Conservation (phyloP, 2,888 invertebrate genomes). For the Lamellibrachia columna region DNA sequence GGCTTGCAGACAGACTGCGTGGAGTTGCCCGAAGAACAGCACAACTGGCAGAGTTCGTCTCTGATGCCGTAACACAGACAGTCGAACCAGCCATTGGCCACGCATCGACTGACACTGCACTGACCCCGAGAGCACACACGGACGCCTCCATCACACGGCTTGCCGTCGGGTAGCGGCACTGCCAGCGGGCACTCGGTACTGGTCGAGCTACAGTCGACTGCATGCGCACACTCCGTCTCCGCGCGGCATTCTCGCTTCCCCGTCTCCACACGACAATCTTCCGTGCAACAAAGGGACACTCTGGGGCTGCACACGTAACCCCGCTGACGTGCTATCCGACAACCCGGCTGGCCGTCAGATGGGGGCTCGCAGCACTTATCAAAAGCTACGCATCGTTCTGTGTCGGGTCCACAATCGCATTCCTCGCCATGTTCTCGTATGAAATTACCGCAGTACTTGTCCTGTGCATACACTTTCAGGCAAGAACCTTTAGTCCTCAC, state of each 20-base stretch:
- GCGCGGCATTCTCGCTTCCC: background rate
- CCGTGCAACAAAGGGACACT: background rate
- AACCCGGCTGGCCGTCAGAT: background rate
- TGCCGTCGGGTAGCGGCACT: background rate
- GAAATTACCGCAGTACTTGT: conserved; percentile 17
- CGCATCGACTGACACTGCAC: background rate
- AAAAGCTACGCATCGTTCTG: background rate
- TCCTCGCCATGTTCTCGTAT: background rate
- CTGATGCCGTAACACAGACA: conserved; percentile 7
- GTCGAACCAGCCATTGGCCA: background rate
- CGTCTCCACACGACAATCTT: background rate
- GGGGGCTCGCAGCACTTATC: conserved; percentile 19
- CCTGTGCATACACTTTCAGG: background rate
- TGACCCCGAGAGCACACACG: background rate
- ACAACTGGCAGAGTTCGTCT: background rate
- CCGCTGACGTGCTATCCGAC: background rate
- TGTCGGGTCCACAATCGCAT: conserved; percentile 21
- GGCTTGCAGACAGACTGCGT: background rate
- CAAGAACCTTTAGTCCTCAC: background rate
- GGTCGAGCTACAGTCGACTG: background rate
- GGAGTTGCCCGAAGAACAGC: background rate
- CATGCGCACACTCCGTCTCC: background rate
- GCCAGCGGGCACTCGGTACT: conserved; percentile 17
- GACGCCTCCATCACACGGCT: background rate
- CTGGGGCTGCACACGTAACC: conserved; percentile 25